These are phyloP conservation scores for Stenodema calcarata DNA, from an alignment of 2,888 invertebrate species.

Conservation along the genomic window DNA sequence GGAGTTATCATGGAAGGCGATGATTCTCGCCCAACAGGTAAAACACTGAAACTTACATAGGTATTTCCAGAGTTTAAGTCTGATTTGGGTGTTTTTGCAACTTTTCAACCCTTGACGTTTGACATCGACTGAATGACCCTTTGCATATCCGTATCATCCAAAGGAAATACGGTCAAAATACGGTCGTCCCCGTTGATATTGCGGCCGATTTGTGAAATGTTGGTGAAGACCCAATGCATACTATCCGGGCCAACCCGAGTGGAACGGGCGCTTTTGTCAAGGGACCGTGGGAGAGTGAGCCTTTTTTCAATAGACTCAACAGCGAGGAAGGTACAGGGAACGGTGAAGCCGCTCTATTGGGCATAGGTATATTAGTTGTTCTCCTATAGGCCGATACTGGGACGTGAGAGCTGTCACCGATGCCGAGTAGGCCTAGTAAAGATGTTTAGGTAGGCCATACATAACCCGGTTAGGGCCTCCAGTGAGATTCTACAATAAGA, in stretches of 20 bases:
- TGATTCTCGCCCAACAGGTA: slow-evolving; percentile 40
- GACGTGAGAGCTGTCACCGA: neutral
- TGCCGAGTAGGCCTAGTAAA: neutral
- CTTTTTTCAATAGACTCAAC: neutral
- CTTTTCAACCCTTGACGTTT: too few relatives aligned
- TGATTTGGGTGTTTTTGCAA: too few relatives aligned
- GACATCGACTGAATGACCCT: too few relatives aligned
- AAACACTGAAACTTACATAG: neutral
- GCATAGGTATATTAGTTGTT: too few relatives aligned
- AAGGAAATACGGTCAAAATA: neutral
- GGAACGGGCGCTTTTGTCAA: slow-evolving; percentile 41
- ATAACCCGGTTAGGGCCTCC: too few relatives aligned
- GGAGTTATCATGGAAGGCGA: slow-evolving; percentile 25
- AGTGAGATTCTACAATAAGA: too few relatives aligned
- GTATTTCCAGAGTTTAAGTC: too few relatives aligned
- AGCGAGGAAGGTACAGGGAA: neutral
- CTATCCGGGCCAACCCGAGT: slow-evolving; percentile 16
- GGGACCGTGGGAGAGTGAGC: slow-evolving; percentile 30
- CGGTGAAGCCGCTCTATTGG: neutral
- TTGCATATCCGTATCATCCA: too few relatives aligned
- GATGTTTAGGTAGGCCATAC: neutral
- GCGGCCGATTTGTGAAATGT: neutral
- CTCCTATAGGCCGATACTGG: neutral
- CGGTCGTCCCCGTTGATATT: neutral
- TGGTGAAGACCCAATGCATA: neutral